phyloP scores from a whole-genome alignment of 2,113 vertebrate species.

The Ammodytes marinus region DNA sequence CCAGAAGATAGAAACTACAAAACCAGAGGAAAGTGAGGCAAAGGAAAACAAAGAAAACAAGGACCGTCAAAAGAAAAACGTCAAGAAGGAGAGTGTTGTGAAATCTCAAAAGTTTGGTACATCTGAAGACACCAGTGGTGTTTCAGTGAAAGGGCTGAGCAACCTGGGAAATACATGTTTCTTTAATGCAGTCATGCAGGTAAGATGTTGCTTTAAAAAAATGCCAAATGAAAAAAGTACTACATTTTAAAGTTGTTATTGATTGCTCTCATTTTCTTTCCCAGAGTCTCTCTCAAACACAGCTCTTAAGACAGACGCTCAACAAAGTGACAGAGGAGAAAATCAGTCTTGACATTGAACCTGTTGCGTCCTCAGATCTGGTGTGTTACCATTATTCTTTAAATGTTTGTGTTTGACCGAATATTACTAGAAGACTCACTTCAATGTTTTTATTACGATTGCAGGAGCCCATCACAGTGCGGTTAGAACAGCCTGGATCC shows the following conservation, averaged over 20 bases:
- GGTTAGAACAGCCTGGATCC: slow-evolving; percentile 89
- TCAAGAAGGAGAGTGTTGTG: slow-evolving; percentile 77
- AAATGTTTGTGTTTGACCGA: neutral
- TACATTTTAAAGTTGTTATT: neutral
- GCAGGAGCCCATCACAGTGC: slow-evolving; percentile 89
- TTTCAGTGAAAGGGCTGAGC: slow-evolving; percentile 93
- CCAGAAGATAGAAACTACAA: slow-evolving; percentile 42
- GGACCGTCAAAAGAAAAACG: slow-evolving; percentile 82
- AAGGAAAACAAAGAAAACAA: slow-evolving; percentile 82
- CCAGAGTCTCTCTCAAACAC: slow-evolving; percentile 96
- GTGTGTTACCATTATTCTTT: slow-evolving; percentile 62
- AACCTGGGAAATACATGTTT: slow-evolving; percentile 98
- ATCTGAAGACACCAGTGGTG: slow-evolving; percentile 56
- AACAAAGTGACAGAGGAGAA: slow-evolving; percentile 88
- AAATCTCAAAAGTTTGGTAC: slow-evolving; percentile 69
- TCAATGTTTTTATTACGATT: slow-evolving; percentile 23
- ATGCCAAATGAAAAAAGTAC: neutral
- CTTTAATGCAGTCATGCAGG: slow-evolving; percentile 98
- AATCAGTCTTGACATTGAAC: slow-evolving; percentile 83
- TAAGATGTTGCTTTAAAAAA: slow-evolving; percentile 55
- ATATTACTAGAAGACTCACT: neutral
- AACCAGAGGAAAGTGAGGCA: slow-evolving; percentile 72
- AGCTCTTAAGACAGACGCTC: slow-evolving; percentile 88
- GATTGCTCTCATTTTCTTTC: slow-evolving; percentile 31
- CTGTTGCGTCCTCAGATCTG: slow-evolving; percentile 74